Base-by-base conservation (phyloP, 2,888 invertebrate genomes). In the Ichneumoninae sp. region DNA sequence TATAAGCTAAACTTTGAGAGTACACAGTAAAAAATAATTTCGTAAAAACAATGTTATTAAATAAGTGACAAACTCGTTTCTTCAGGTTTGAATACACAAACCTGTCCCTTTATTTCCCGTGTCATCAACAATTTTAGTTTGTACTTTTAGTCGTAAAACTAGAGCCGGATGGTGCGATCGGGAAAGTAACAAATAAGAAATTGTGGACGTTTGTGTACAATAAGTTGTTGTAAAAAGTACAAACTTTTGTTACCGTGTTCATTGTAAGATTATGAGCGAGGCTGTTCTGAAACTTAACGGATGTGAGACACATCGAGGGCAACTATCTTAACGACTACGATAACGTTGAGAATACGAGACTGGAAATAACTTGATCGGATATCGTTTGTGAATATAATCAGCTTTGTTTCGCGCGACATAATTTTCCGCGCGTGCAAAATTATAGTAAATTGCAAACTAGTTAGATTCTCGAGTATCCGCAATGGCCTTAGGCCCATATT, bases 301-400 rank as follows among this genome's bases (percentile, higher is more conserved):
- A 62, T 62, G 30, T 33, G 62, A 30, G 30, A 62, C 30, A 62
- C 30, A 62, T 16, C 30, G 30, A 16, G 13, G 16, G 33, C n/a
- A 30, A 54, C 30, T 62, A 33, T 62, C 62, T 62, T 26, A 57
- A 57, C 62, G 62, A 30, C 30, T 16, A 62, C 33, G 62, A 62
- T 62, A 62, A 62, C 62, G 62, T 6, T 16, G 30, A 26, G 7
- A 62, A 30, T 30, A 33, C 33, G 16, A n/a, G 16, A 62, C 30
- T 62, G 62, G 16, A 62, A 33, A 62, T 62, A 62, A 62, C 30
- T 62, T 33, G 30, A 62, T 62, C 30, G 62, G 30, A 62, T 33
- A 62, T 62, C 62, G 30, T 62, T 30, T 16, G 6, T 6, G 10
- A 33, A 54, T n/a, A 33, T 33, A 33, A 33, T n/a, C 16, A 60